Evolutionary conservation across 2,797 vertebrate species (phyloP).

Genomic region (Leptoclinus maculatus): DNA sequence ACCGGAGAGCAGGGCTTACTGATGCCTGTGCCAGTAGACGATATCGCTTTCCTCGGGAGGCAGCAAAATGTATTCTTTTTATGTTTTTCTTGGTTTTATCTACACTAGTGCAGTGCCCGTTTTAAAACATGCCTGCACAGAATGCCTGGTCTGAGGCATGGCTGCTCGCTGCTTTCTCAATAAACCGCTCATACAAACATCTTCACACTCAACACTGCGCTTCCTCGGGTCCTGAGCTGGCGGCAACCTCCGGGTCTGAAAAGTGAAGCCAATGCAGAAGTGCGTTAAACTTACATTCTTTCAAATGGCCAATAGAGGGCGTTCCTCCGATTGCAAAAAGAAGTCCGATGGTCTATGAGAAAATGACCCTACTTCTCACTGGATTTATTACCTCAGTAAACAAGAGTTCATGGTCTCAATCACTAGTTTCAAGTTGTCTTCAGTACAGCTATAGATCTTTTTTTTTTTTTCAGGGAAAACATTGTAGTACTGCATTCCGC

Average conservation of each 20-base stretch:
- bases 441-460: no score
- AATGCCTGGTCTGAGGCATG: not conserved
- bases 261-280: not conserved
- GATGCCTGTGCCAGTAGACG: slow-evolving; percentile 12
- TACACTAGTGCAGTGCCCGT: no score
- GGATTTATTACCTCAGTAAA: no score
- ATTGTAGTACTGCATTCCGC: no score
- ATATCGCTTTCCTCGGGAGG: not conserved
- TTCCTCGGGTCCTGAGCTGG: not conserved
- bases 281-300: not conserved
- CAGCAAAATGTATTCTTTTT: not conserved
- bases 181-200: not conserved
- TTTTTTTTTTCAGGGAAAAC: no score
- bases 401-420: not conserved
- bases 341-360: not conserved
- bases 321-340: not conserved
- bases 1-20: slow-evolving; percentile 9
- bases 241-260: not conserved
- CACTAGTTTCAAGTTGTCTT: not conserved
- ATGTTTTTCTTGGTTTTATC: slow-evolving; percentile 16
- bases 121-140: not conserved
- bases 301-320: not conserved
- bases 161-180: no score
- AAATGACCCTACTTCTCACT: not conserved
- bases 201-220: not conserved